phyloP scores from a whole-genome alignment of 2,797 vertebrate genomes.

The Melopsittacus undulatus region DNA sequence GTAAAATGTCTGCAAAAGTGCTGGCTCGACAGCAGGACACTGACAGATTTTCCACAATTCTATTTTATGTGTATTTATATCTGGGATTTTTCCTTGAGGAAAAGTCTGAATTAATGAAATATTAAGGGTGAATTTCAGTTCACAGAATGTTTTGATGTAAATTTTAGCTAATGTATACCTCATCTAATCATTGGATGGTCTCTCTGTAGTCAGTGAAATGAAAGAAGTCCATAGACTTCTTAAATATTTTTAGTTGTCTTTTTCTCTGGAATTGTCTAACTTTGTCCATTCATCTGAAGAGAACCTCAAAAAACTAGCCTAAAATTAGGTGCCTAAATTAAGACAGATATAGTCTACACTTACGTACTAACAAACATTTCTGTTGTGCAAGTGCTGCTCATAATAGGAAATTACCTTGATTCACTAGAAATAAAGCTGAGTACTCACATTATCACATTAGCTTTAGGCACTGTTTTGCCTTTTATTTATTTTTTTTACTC shows the following conservation, averaged over 20 bases:
- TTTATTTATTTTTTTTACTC: background rate
- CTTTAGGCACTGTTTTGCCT: background rate
- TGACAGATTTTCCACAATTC: background rate
- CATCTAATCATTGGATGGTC: background rate
- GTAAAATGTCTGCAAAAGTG: background rate
- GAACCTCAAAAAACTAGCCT: background rate
- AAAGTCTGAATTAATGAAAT: background rate
- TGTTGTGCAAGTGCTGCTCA: rapidly evolving
- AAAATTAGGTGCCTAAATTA: background rate
- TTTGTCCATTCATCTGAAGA: background rate
- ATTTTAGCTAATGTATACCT: background rate
- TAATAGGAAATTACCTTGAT: background rate
- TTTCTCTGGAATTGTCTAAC: background rate
- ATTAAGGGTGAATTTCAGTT: background rate
- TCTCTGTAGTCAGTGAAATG: background rate
- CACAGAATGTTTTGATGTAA: background rate
- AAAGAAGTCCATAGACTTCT: background rate
- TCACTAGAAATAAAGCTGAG: background rate
- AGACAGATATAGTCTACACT: background rate
- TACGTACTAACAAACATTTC: background rate
- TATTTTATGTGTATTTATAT: background rate
- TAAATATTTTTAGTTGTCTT: background rate
- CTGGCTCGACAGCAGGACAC: background rate
- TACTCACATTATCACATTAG: too few relatives aligned
- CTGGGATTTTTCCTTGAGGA: background rate